Conservation (phyloP, 1,140 invertebrate genomes). For the Diorhabda sublineata region DNA sequence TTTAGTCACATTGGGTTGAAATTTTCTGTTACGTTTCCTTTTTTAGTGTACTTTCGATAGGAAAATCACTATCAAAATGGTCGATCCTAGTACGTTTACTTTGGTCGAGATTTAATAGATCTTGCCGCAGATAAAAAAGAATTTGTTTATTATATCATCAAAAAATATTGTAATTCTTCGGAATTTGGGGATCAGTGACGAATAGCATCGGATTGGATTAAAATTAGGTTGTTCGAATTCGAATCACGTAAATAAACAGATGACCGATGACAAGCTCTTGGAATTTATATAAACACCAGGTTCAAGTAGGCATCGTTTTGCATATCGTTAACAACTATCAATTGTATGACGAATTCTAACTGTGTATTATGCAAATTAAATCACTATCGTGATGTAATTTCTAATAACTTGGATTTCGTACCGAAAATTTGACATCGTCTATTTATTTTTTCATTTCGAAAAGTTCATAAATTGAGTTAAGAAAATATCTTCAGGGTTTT, state of each 20-base stretch:
- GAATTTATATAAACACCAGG: slow-evolving; percentile 10
- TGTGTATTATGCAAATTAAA: too few relatives aligned
- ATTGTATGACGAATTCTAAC: too few relatives aligned
- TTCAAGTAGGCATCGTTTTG: neutral
- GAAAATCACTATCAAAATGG: too few relatives aligned
- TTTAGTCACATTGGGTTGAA: too few relatives aligned
- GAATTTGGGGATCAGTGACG: neutral
- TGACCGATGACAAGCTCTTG: slow-evolving; percentile 6
- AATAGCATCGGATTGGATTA: neutral
- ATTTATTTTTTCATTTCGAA: too few relatives aligned
- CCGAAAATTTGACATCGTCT: too few relatives aligned
- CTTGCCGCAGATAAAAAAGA: neutral
- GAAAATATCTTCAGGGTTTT: slow-evolving; percentile 9
- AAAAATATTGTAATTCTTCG: neutral
- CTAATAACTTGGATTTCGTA: too few relatives aligned
- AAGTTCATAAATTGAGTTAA: neutral
- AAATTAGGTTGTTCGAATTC: slow-evolving; percentile 2
- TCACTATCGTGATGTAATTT: too few relatives aligned
- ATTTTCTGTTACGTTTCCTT: too few relatives aligned
- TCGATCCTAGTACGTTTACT: too few relatives aligned
- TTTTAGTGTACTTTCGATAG: too few relatives aligned
- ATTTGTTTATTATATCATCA: neutral
- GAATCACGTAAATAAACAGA: slow-evolving; percentile 9
- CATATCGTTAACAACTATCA: neutral
- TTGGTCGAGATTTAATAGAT: too few relatives aligned